These are phyloP conservation scores for Didymodactylos carnosus DNA, from an alignment of 2,888 invertebrate genomes.

Conservation along the genomic window DNA sequence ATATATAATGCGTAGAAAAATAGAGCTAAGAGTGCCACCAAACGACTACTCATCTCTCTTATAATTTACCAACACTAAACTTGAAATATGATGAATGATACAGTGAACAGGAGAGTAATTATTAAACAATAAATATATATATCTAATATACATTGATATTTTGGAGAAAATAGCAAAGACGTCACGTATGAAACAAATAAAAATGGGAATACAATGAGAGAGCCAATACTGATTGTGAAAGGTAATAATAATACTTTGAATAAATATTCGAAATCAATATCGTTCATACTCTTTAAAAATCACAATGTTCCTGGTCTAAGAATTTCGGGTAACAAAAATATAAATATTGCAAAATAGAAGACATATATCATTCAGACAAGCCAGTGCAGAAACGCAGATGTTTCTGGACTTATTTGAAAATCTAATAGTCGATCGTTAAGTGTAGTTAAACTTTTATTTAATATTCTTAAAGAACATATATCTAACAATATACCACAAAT, in stretches of 20 bases:
- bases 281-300: slow-evolving; percentile 91
- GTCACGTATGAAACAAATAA: slow-evolving; percentile 52
- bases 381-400: slow-evolving; percentile 95
- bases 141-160: slow-evolving; percentile 46
- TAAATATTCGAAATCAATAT: slow-evolving; percentile 74
- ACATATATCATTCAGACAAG: slow-evolving; percentile 93
- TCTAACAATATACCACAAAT: slow-evolving; percentile 99
- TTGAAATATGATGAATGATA: slow-evolving; percentile 58
- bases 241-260: slow-evolving; percentile 68
- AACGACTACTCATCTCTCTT: slow-evolving; percentile 38
- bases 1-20: no score
- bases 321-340: slow-evolving; percentile 77
- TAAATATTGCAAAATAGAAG: slow-evolving; percentile 78
- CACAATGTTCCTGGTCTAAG: slow-evolving; percentile 86
- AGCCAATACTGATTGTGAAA: slow-evolving; percentile 63
- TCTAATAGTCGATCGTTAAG: slow-evolving; percentile 51
- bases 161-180: slow-evolving; percentile 28
- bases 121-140: slow-evolving; percentile 67
- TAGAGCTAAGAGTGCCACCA: no score
- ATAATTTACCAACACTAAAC: slow-evolving; percentile 87
- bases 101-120: slow-evolving; percentile 49
- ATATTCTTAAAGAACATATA: slow-evolving; percentile 59
- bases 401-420: slow-evolving; percentile 74
- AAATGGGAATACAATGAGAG: slow-evolving; percentile 79
- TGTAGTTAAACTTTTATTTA: slow-evolving; percentile 19